Base-by-base conservation (phyloP, 2,797 vertebrate genomes). In the Neosalanx taihuensis region DNA sequence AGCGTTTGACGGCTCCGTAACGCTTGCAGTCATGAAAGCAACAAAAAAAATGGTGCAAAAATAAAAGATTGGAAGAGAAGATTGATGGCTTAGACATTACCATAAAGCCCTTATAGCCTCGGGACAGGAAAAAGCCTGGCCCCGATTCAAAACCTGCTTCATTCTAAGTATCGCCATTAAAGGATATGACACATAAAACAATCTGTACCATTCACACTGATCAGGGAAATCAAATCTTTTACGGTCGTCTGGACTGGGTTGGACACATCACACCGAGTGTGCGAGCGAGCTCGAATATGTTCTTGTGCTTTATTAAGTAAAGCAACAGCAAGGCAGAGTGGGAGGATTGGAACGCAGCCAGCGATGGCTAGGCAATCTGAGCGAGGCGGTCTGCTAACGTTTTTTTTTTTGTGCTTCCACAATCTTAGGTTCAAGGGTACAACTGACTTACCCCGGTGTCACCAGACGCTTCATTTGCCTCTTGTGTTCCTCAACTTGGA, bases 1-100 rank as follows among this genome's bases (percentile, higher is more conserved):
- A 77, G 86, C 84, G 80, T 81, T 68, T 76, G 69, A 81, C 83
- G 86, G 86, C 83, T 86, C 76, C 79, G 76, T 76, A 72, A 84
- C 80, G 86, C 83, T 88, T 81, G 64, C 6, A 56, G 84, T 83
- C 81, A 86, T 82, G 83, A 87, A 87, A 72, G 76, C 81, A 53
- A 78, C n/a, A n/a, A n/a, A n/a, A n/a, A 82, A 58, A 77, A 79
- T 63, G 62, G 73, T 49, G 12, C 58, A 20, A 75, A 79, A 76
- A 81, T 76, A 86, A 80, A 73, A 83, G 76, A 79, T 72, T 84
- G 75, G 69, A 1, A 5, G 73, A 79, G 73, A 79, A 79, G 70
- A 82, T 77, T 26, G 18, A 62, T 26, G 18, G 26, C 46, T 35
- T 76, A 79, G 75, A 85, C 85, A 79, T 80, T 58, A 72, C 74